These are phyloP conservation scores for Muscicapa comitata DNA, from an alignment of 2,797 vertebrate species.

Conservation along the genomic window DNA sequence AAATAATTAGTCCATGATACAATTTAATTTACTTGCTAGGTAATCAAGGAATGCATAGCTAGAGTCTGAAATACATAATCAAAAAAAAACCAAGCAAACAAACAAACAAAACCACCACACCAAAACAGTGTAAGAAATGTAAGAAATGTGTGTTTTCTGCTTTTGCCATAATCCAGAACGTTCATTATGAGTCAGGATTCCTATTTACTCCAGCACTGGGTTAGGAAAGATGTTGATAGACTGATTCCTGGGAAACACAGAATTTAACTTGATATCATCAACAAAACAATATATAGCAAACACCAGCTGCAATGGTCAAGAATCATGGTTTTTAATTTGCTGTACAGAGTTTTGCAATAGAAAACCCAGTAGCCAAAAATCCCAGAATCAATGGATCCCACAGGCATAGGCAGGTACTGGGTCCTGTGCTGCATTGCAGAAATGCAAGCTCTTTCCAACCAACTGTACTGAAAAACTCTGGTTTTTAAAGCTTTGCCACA, in stretches of 20 bases:
- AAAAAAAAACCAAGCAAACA: background rate
- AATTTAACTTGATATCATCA: background rate
- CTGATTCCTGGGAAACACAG: background rate
- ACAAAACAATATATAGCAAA: conserved; percentile 45
- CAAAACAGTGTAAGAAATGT: background rate
- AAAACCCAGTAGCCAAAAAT: background rate
- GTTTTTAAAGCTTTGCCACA: background rate
- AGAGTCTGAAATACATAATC: background rate
- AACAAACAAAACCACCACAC: background rate
- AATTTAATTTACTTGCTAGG: background rate
- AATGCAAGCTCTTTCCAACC: background rate
- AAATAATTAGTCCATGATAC: background rate
- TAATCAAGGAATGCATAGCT: background rate
- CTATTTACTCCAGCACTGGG: conserved; percentile 12
- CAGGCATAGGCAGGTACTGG: background rate
- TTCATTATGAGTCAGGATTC: background rate
- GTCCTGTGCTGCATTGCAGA: background rate
- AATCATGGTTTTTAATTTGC: background rate
- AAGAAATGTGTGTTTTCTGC: background rate
- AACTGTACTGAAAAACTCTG: background rate
- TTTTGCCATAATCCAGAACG: background rate
- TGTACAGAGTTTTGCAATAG: background rate
- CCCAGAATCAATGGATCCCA: background rate
- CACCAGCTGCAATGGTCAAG: conserved; percentile 38
- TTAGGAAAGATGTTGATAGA: conserved; percentile 25